phyloP scores from a whole-genome alignment of 2,113 vertebrate species.

The Dasyprocta punctata region DNA sequence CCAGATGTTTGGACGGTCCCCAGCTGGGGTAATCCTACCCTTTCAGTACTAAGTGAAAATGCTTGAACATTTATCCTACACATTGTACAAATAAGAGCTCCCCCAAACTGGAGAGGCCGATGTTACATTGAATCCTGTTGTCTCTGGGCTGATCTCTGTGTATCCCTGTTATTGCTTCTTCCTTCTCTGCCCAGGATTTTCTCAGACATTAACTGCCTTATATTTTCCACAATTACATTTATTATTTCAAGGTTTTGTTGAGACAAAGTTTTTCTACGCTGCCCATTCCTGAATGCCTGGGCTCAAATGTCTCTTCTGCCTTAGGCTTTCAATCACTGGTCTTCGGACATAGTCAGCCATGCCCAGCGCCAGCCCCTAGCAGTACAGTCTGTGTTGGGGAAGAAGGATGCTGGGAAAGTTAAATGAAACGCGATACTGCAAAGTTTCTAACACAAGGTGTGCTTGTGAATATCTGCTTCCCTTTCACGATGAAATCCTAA shows the following conservation, averaged over 20 bases:
- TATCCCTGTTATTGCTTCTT: neutral
- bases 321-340: neutral
- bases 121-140: neutral
- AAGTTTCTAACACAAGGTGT: neutral
- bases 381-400: neutral
- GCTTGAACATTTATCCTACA: neutral
- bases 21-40: neutral
- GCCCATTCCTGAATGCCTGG: neutral
- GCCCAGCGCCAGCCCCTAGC: neutral
- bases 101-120: neutral
- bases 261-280: neutral
- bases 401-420: neutral
- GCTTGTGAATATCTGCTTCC: neutral
- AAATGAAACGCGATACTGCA: neutral
- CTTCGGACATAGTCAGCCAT: rapidly evolving
- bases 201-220: neutral
- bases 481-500: neutral
- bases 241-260: neutral
- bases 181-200: neutral
- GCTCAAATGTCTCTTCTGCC: neutral
- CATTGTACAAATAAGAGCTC: neutral
- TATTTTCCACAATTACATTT: neutral
- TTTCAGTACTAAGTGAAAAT: neutral
- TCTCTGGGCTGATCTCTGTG: neutral
- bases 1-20: slow-evolving; percentile 39